Conservation (phyloP, 2,888 invertebrate species). For the Euplexia lucipara region DNA sequence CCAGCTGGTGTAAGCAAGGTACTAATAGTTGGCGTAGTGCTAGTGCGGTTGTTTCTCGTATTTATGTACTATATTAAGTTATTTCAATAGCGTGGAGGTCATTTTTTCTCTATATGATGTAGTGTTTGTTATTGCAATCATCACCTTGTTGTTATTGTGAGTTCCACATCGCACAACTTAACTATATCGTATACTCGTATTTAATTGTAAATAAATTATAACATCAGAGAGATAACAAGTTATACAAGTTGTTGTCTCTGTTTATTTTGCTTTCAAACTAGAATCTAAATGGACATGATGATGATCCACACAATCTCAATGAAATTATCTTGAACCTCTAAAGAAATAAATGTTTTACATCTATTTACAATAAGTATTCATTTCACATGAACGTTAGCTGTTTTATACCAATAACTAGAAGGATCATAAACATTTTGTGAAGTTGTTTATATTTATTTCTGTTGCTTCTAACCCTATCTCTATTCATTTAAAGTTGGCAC, state of each 20-base stretch:
- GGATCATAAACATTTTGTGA: neutral
- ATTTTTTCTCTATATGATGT: slow-evolving; percentile 40
- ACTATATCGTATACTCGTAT: slow-evolving; percentile 1
- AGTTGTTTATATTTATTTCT: neutral
- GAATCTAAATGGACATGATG: neutral
- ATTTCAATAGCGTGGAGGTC: slow-evolving; percentile 38
- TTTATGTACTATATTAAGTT: slow-evolving; percentile 48
- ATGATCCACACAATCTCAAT: neutral
- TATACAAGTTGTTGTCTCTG: slow-evolving; percentile 11
- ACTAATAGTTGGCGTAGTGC: slow-evolving; percentile 58
- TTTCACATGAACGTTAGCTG: neutral
- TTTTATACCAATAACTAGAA: too few relatives aligned
- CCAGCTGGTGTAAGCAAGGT: slow-evolving; percentile 79
- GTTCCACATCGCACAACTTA: slow-evolving; percentile 23
- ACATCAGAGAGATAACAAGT: slow-evolving; percentile 24
- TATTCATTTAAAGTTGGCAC: too few relatives aligned
- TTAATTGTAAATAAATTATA: slow-evolving; percentile 6
- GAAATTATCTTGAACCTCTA: neutral
- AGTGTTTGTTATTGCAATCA: slow-evolving; percentile 44
- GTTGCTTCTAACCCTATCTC: too few relatives aligned
- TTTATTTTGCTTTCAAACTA: slow-evolving; percentile 21
- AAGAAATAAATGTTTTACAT: neutral
- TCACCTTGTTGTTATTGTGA: slow-evolving; percentile 42
- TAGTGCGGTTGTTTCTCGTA: slow-evolving; percentile 62
- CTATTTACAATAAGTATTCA: neutral